These are phyloP conservation scores for Aporophyla nigra DNA, from an alignment of 2,888 invertebrate species.

Conservation along the genomic window DNA sequence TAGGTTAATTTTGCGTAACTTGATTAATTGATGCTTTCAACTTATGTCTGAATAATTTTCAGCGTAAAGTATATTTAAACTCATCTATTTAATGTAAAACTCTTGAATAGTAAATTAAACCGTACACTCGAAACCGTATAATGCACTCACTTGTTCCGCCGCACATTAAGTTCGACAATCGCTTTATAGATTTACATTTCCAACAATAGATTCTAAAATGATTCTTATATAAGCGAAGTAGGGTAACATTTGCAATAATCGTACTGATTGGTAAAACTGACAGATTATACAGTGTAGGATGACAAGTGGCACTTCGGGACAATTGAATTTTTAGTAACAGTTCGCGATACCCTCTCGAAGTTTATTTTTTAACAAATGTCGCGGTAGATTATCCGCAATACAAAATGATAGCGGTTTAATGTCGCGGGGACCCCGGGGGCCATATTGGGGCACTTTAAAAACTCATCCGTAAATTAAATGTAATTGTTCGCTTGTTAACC, in stretches of 20 bases:
- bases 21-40: background rate
- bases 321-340: slow-evolving; percentile 86
- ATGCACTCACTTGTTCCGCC: slow-evolving; percentile 73
- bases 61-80: background rate
- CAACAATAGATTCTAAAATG: slow-evolving; percentile 35
- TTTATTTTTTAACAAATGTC: slow-evolving; percentile 90
- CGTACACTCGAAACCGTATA: slow-evolving; percentile 69
- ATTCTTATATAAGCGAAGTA: slow-evolving; percentile 46
- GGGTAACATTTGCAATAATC: slow-evolving; percentile 33
- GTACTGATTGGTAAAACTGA: slow-evolving; percentile 49
- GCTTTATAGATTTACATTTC: slow-evolving; percentile 69
- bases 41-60: background rate
- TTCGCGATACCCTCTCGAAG: slow-evolving; percentile 85
- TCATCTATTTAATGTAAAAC: slow-evolving; percentile 60
- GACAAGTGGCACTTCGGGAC: slow-evolving; percentile 85
- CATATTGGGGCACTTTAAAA: slow-evolving; percentile 89
- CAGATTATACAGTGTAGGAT: slow-evolving; percentile 65
- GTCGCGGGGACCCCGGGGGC: slow-evolving; percentile 72
- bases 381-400: slow-evolving; percentile 80
- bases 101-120: slow-evolving; percentile 68
- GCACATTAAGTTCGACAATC: slow-evolving; percentile 67
- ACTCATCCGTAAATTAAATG: slow-evolving; percentile 90
- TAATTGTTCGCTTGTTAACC: slow-evolving; percentile 90
- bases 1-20: background rate
- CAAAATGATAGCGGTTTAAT: slow-evolving; percentile 79